These are phyloP conservation scores for Saiga tatarica DNA, from an alignment of 2,113 vertebrate species.

Conservation along the genomic window DNA sequence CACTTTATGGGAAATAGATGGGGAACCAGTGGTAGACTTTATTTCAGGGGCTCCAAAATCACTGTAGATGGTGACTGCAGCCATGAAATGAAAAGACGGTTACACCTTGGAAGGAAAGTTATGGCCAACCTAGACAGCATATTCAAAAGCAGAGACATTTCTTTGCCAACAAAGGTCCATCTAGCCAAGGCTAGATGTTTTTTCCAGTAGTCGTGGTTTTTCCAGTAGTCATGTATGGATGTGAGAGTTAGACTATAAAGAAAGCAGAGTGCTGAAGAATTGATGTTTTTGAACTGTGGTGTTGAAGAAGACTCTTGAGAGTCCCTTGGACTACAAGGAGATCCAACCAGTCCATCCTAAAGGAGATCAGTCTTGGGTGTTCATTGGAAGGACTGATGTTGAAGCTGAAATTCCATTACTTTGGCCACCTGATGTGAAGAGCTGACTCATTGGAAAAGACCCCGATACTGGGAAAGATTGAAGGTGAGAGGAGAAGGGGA, in stretches of 20 bases:
- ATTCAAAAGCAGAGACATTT: neutral
- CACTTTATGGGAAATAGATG: neutral
- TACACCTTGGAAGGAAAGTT: neutral
- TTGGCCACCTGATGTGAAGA: neutral
- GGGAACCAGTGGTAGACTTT: neutral
- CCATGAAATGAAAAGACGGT: neutral
- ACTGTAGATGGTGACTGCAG: neutral
- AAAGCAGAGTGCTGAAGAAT: rapidly evolving
- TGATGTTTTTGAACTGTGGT: neutral
- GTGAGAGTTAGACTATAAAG: neutral
- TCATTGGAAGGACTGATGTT: neutral
- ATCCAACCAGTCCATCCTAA: neutral
- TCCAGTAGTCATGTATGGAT: neutral
- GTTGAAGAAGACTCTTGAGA: neutral
- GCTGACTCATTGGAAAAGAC: neutral
- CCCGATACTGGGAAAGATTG: neutral
- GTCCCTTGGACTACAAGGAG: neutral
- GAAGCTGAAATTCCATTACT: neutral
- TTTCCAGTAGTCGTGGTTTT: neutral
- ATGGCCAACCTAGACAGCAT: neutral
- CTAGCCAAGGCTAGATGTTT: neutral
- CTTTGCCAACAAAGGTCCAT: neutral
- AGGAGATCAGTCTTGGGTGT: neutral
- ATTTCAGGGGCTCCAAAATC: neutral
- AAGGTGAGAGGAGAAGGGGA: neutral